Conservation (phyloP, 2,113 vertebrate species). For the Brachirus orientalis region DNA sequence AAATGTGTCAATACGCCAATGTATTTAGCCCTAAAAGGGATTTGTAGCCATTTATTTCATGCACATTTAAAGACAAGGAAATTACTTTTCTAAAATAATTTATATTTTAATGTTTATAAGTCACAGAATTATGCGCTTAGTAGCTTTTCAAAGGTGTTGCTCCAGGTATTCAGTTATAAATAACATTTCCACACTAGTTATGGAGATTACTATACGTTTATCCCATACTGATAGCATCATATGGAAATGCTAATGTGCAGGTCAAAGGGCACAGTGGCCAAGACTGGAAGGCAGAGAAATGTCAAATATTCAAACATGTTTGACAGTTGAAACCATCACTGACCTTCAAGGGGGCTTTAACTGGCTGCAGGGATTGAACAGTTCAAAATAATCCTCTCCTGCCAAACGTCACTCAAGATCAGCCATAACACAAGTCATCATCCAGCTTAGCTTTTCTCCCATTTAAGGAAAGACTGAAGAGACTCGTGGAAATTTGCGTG, state of each 20-base stretch:
- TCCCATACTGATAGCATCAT: constrained; percentile 44
- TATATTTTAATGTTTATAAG: no score
- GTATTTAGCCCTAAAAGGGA: no score
- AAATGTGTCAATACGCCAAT: no score
- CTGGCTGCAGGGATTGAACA: constrained; percentile 74
- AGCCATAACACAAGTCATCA: constrained; percentile 76
- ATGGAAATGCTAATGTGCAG: constrained; percentile 55
- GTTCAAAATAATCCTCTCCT: constrained; percentile 80
- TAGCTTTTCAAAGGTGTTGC: no score
- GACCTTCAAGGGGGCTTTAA: constrained; percentile 79
- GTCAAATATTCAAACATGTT: constrained; percentile 71
- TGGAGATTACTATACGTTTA: no score
- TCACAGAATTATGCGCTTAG: no score
- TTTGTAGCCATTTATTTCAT: no score
- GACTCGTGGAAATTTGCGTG: constrained; percentile 71
- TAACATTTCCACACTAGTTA: no score
- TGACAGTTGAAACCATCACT: constrained; percentile 77
- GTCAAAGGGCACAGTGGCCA: constrained; percentile 59
- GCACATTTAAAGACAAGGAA: no score
- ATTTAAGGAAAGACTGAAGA: constrained; percentile 57
- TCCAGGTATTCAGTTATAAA: no score
- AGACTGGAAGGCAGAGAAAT: constrained; percentile 49
- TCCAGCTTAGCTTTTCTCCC: constrained; percentile 74
- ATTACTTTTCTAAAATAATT: no score
- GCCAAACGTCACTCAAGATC: constrained; percentile 83